Evolutionary conservation across 2,797 vertebrate genomes (phyloP).

Genomic region (Neosilurus mollespiculum): DNA sequence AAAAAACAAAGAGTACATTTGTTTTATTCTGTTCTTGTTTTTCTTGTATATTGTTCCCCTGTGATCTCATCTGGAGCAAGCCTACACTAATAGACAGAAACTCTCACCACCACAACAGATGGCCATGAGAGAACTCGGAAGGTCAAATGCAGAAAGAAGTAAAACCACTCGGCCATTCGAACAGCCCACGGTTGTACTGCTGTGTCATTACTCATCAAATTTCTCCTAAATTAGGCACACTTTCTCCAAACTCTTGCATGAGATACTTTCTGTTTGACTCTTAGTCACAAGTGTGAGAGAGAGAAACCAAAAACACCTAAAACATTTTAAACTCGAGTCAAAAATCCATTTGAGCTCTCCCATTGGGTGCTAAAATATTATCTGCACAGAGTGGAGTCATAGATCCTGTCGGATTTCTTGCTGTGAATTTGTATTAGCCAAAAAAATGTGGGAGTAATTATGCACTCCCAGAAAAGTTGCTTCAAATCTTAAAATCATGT

Average conservation of each 20-base stretch:
- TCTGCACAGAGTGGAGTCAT: neutral
- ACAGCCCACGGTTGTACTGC: slow-evolving; percentile 22
- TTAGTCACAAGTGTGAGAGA: slow-evolving; percentile 34
- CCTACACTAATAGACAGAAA: neutral
- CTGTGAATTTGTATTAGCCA: neutral
- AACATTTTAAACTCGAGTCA: neutral
- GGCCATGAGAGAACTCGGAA: neutral
- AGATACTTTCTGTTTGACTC: slow-evolving; percentile 61
- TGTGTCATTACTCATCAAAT: slow-evolving; percentile 71
- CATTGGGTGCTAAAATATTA: too few species aligned
- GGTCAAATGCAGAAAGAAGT: neutral
- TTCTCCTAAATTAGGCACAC: slow-evolving; percentile 59
- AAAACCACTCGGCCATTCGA: slow-evolving; percentile 11
- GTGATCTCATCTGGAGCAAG: neutral
- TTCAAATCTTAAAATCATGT: slow-evolving; percentile 8
- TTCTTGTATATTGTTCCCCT: neutral
- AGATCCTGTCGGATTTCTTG: neutral
- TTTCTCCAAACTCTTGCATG: slow-evolving; percentile 50
- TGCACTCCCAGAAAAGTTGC: neutral
- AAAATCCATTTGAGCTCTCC: neutral
- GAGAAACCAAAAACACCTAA: slow-evolving; percentile 21
- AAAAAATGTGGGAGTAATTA: neutral
- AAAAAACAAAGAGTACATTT: neutral
- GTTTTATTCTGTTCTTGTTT: neutral
- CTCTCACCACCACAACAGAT: neutral